These are phyloP conservation scores for Macroglossus sobrinus DNA, from an alignment of 2,113 vertebrate species.

Conservation along the genomic window DNA sequence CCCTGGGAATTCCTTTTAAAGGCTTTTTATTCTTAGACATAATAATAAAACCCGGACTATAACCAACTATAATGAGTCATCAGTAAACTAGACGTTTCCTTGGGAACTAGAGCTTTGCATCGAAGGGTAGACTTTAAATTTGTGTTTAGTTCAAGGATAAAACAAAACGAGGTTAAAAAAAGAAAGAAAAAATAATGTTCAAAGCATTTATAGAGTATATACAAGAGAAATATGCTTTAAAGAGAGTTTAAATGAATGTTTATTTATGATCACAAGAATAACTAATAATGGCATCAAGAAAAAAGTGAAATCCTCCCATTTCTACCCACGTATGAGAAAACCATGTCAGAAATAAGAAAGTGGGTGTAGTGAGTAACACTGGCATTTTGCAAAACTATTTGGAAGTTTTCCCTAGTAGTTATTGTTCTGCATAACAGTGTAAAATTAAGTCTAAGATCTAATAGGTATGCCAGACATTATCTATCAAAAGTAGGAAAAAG, in stretches of 20 bases:
- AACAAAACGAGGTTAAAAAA: background rate
- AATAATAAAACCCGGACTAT: background rate
- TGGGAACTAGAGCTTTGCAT: background rate
- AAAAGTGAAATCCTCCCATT: background rate
- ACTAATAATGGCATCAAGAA: background rate
- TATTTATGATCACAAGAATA: background rate
- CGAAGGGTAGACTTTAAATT: conserved; percentile 40
- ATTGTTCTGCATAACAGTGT: conserved; percentile 5
- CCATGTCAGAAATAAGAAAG: background rate
- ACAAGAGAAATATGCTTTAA: background rate
- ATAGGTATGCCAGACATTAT: conserved; percentile 29
- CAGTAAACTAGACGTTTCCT: background rate
- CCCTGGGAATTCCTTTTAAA: background rate
- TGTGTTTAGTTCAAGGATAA: conserved; percentile 14
- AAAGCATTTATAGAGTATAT: background rate
- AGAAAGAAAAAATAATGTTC: background rate
- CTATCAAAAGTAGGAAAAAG: conserved; percentile 36
- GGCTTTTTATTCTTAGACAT: background rate
- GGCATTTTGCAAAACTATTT: conserved; percentile 5
- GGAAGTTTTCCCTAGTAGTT: background rate
- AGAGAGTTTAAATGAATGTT: background rate
- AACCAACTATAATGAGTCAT: background rate
- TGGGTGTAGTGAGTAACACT: background rate
- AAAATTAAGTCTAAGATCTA: conserved; percentile 33
- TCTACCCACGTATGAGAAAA: background rate